These are phyloP conservation scores for Choloepus hoffmanni DNA, from an alignment of 2,113 vertebrate species.

Conservation along the genomic window DNA sequence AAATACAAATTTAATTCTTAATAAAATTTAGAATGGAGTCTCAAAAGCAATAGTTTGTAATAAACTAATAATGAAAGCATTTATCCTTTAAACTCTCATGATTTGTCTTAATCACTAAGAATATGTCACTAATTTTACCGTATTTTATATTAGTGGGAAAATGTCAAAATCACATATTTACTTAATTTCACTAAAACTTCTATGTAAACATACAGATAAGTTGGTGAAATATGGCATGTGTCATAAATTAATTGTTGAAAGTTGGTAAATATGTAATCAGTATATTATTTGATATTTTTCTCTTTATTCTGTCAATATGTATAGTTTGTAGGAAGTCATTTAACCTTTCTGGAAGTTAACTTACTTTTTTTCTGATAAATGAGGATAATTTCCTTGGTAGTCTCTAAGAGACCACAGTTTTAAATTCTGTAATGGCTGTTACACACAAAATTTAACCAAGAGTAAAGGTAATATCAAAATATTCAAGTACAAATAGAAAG, in stretches of 20 bases:
- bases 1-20: not conserved
- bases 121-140: not conserved
- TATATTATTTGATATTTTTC: not conserved
- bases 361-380: not conserved
- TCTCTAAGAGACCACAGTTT: not conserved
- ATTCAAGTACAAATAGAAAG: not conserved
- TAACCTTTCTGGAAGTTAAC: not conserved
- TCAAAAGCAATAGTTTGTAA: not conserved
- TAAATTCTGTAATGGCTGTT: not conserved
- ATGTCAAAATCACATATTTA: not conserved
- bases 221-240: not conserved
- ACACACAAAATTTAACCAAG: not conserved
- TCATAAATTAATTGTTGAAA: not conserved
- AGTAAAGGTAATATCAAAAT: not conserved
- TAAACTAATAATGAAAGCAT: not conserved
- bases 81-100: not conserved
- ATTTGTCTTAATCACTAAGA: not conserved
- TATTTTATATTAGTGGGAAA: not conserved
- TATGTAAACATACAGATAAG: not conserved
- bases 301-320: not conserved
- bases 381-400: not conserved
- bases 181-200: not conserved
- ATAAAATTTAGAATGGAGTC: not conserved
- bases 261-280: not conserved
- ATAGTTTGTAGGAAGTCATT: not conserved